These are phyloP conservation scores for Amphimedon queenslandica DNA, from an alignment of 37 sponge, comb jelly and placozoan genomes.

Conservation along the genomic window DNA sequence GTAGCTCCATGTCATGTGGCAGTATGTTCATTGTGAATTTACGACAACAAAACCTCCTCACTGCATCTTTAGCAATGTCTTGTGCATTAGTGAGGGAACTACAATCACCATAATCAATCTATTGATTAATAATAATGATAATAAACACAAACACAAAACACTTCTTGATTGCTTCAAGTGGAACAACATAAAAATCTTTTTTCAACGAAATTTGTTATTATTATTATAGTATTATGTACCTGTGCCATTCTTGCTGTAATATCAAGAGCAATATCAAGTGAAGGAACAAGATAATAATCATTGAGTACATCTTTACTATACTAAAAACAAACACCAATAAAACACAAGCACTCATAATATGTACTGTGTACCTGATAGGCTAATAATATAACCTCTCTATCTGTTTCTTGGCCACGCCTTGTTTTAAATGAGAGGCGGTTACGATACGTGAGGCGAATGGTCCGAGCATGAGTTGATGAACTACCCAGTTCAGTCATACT, in stretches of 20 bases:
- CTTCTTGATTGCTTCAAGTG: too few relatives aligned
- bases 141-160: neutral
- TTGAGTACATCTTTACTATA: conserved; percentile 21
- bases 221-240: neutral
- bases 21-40: conserved; percentile 26
- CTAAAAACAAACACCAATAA: neutral
- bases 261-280: conserved; percentile 1
- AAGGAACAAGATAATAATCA: conserved; percentile 20
- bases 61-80: conserved; percentile 15
- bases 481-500: conserved; percentile 33
- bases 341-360: neutral
- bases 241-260: conserved; percentile 56
- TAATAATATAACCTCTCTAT: conserved; percentile 31
- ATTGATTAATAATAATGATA: neutral
- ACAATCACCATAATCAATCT: conserved; percentile 55
- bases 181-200: too few relatives aligned
- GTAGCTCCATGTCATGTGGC: conserved; percentile 32
- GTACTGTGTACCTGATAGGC: conserved; percentile 35
- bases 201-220: too few relatives aligned
- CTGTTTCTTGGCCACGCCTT: conserved; percentile 32
- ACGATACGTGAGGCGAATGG: conserved; percentile 34
- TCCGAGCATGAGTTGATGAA: neutral
- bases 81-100: neutral
- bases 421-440: conserved; percentile 11
- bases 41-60: conserved; percentile 35